Conservation (phyloP, 2,113 vertebrate genomes). For the Prinia subflava region DNA sequence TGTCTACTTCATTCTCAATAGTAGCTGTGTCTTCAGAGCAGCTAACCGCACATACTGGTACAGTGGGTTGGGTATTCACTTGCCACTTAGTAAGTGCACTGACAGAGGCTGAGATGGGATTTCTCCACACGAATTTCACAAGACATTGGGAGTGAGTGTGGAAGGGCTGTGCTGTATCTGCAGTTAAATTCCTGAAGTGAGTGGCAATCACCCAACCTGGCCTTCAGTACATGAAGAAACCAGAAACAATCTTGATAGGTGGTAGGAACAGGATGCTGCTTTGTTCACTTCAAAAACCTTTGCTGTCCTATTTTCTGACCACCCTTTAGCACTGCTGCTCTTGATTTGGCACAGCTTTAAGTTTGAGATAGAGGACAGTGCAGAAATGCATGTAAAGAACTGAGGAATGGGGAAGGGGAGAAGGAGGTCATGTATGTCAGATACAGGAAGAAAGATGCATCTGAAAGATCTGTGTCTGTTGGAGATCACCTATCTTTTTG, state of each 20-base stretch:
- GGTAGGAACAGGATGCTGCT: constrained; percentile 24
- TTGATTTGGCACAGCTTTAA: constrained; percentile 22
- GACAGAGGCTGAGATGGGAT: accelerated
- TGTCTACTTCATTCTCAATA: background rate
- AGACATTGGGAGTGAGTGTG: background rate
- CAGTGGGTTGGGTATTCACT: background rate
- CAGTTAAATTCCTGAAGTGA: background rate
- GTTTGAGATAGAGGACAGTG: constrained; percentile 5
- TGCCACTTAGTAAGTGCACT: background rate
- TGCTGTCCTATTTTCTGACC: constrained; percentile 55
- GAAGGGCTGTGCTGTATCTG: background rate
- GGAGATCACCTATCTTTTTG: background rate
- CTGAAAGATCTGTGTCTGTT: constrained; percentile 17
- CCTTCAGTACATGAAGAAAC: background rate
- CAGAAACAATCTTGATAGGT: constrained; percentile 6
- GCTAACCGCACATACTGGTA: background rate
- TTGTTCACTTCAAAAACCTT: constrained; percentile 39
- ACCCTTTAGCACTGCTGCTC: constrained; percentile 12
- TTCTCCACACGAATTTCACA: background rate
- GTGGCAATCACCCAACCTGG: background rate
- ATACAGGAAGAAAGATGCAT: background rate
- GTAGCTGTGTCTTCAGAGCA: background rate
- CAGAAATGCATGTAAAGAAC: constrained; percentile 9
- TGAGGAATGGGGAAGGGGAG: background rate
- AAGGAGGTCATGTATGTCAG: background rate